Conservation (phyloP, 2,113 vertebrate genomes). For the Oreochromis spilurus region DNA sequence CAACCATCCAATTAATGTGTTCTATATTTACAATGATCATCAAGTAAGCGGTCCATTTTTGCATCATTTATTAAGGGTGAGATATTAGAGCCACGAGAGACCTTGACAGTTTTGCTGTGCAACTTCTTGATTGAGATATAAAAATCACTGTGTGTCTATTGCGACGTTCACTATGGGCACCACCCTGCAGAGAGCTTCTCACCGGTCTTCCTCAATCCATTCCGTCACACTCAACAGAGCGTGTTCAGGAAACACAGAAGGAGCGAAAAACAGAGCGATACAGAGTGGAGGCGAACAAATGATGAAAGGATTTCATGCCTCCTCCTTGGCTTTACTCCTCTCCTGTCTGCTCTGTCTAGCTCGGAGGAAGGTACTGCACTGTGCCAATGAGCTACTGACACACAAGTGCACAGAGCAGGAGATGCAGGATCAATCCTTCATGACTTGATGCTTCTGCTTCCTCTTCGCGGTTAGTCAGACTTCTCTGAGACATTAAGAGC, state of each 20-base stretch:
- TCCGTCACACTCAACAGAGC: constrained; percentile 47
- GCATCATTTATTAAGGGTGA: constrained; percentile 52
- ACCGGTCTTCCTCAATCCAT: not conserved
- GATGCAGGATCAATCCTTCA: not conserved
- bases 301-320: constrained; percentile 56
- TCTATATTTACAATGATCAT: constrained; percentile 77
- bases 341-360: constrained; percentile 40
- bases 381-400: constrained; percentile 40
- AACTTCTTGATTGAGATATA: constrained; percentile 45
- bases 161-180: not conserved
- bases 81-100: constrained; percentile 34
- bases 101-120: constrained; percentile 22
- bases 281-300: constrained; percentile 22
- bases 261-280: constrained; percentile 22
- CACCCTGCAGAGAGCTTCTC: constrained; percentile 9
- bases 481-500: not conserved
- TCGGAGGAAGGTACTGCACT: constrained; percentile 13
- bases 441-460: constrained; percentile 4
- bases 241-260: constrained; percentile 17
- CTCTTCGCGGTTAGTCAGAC: not conserved
- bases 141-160: not conserved
- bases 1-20: constrained; percentile 74
- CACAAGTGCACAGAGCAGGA: constrained; percentile 19
- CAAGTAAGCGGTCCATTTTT: constrained; percentile 43
- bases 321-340: constrained; percentile 23